Evolutionary conservation across 2,888 invertebrate genomes (phyloP), one percentile per base, ranked within the genome.

Genomic region (Marasmarcha lunaedactyla): DNA sequence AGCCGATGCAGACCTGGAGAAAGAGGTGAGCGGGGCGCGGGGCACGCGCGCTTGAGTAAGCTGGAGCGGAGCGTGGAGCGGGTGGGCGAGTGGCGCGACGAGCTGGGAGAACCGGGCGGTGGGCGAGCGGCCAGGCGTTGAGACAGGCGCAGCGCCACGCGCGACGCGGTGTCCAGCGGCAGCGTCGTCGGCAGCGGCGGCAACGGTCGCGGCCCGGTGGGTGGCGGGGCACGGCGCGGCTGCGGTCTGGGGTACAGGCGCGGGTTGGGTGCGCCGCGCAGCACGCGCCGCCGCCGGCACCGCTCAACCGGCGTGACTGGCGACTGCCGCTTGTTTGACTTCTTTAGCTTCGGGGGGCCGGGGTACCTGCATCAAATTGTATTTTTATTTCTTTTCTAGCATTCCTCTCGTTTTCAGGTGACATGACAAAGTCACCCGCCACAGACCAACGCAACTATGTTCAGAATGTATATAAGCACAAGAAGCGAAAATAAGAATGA

Each of bases 191-290:
- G 33, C 12, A 13, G 36, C 49, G 9, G 34, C 43, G 39, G 42
- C 33, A 44, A 33, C 37, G 47, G 43, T 44, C 20, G 49, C 37
- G 61, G 27, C 62, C 54, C 14, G 62, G 43, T 27, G 51, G 48
- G 63, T 59, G 59, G 40, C 46, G 9, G 42, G 52, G 53, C 15
- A 61, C 63, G 26, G 40, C 37, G 11, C 27, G 34, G 25, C 9
- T 45, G 43, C 10, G 43, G 39, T n/a, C 39, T 39, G 1, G 44
- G 44, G 1, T 76, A 77, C 46, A 76, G 58, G 7, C 76, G 69
- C 45, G 71, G 47, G 60, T 74, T 76, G 41, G 76, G 73, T 46
- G 67, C 34, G 39, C 27, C 40, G 38, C 35, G 35, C 37, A n/a
- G 36, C 37, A 27, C 33, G 30, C 48, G 55, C 5, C 59, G 59